phyloP scores from a whole-genome alignment of 35 echinoderm and acorn worm species.

The Chiridota heheva region DNA sequence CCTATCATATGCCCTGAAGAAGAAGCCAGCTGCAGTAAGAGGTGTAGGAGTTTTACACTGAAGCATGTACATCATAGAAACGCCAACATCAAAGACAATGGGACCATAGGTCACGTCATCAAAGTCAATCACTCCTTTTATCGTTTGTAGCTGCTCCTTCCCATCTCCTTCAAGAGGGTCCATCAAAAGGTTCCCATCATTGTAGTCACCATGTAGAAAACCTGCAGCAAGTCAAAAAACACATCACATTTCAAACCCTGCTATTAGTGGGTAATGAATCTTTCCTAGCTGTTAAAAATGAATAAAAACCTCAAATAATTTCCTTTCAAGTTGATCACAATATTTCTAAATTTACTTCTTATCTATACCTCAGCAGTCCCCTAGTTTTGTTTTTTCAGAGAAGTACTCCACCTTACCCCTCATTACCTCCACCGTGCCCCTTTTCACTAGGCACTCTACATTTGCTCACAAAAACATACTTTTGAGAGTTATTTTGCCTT shows the following conservation, averaged over 20 bases:
- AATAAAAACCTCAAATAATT: too few relatives aligned
- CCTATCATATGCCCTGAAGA: neutral
- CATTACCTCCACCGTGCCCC: too few relatives aligned
- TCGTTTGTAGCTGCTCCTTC: neutral
- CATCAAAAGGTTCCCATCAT: conserved; percentile 7
- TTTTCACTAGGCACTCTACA: too few relatives aligned
- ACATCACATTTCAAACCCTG: neutral
- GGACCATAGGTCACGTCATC: conserved; percentile 10
- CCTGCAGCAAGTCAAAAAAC: neutral
- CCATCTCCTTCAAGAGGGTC: neutral
- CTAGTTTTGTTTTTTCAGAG: too few relatives aligned
- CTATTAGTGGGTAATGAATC: too few relatives aligned
- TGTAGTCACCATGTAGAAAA: conserved; percentile 31
- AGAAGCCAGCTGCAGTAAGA: neutral
- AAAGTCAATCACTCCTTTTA: conserved; percentile 27
- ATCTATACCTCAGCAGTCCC: too few relatives aligned
- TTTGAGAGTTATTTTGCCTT: too few relatives aligned
- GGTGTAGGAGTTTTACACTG: neutral
- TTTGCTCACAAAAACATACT: too few relatives aligned
- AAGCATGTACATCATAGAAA: neutral
- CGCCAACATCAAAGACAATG: conserved; percentile 4
- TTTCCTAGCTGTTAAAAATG: too few relatives aligned
- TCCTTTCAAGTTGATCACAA: too few relatives aligned
- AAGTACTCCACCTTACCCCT: too few relatives aligned
- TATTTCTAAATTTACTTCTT: too few relatives aligned